Conservation (phyloP, 2,888 invertebrate species). For the Notodonta dromedarius region DNA sequence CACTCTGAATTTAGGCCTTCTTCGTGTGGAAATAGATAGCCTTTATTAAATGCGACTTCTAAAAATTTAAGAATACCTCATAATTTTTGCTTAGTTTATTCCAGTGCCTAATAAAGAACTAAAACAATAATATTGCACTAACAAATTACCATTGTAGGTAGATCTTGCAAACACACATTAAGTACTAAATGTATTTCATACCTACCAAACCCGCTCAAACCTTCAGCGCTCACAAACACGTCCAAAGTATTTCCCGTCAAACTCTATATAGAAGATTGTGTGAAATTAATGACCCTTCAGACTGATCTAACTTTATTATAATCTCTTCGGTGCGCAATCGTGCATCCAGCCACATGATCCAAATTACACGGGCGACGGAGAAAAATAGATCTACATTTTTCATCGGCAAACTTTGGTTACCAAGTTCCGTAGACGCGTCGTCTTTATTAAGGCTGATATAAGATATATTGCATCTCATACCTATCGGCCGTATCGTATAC, state of each 20-base stretch:
- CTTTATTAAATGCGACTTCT: no score
- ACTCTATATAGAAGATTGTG: slow-evolving; percentile 52
- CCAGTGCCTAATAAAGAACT: no score
- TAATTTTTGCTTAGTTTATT: no score
- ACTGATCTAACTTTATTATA: slow-evolving; percentile 66
- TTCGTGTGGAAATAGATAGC: no score
- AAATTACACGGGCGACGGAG: slow-evolving; percentile 66
- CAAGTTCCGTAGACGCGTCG: slow-evolving; percentile 35
- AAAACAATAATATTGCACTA: no score
- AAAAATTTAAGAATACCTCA: no score
- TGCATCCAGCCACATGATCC: slow-evolving; percentile 67
- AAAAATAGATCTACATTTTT: slow-evolving; percentile 74
- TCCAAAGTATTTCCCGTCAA: slow-evolving; percentile 48
- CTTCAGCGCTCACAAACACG: slow-evolving; percentile 33
- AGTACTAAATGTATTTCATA: not conserved
- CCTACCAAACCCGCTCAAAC: not conserved
- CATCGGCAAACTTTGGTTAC: slow-evolving; percentile 51
- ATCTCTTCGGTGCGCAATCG: slow-evolving; percentile 66
- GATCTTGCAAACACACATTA: no score
- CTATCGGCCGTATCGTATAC: slow-evolving; percentile 25
- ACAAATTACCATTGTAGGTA: no score
- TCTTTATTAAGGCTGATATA: slow-evolving; percentile 38
- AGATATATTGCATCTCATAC: slow-evolving; percentile 37
- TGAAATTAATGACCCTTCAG: slow-evolving; percentile 65
- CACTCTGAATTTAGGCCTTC: slow-evolving; percentile 15